Percentiles rank a stretch among this genome's conserved stretches.
These are phyloP conservation scores for Enteromius mattozi DNA, from an alignment of 2,797 vertebrate genomes.

Conservation along the genomic window DNA sequence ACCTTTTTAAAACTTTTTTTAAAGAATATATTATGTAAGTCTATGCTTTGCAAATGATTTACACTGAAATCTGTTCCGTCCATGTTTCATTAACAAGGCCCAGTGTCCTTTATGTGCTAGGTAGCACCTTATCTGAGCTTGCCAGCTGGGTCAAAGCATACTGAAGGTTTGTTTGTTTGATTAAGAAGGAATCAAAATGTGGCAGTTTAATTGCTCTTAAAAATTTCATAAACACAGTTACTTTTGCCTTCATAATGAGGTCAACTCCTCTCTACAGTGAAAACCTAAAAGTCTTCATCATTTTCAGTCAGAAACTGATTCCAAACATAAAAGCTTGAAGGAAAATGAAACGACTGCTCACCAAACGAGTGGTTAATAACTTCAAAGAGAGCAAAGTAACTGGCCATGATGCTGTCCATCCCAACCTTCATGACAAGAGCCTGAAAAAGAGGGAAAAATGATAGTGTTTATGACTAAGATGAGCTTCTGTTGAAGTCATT, in stretches of 20 bases:
- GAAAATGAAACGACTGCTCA: slow-evolving; percentile 71
- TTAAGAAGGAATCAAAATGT: not conserved
- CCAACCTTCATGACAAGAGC: slow-evolving; percentile 90
- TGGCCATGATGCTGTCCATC: slow-evolving; percentile 92
- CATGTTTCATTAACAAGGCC: not conserved
- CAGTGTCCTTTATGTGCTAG: not conserved
- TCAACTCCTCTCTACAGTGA: not conserved
- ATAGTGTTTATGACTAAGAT: slow-evolving; percentile 6
- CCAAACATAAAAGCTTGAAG: not conserved
- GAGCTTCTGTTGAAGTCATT: not conserved
- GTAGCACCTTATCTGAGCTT: slow-evolving; percentile 12
- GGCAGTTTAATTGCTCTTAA: slow-evolving; percentile 1
- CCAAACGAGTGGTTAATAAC: slow-evolving; percentile 97
- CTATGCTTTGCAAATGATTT: not conserved
- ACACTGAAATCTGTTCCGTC: not conserved
- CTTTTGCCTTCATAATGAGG: slow-evolving; percentile 25
- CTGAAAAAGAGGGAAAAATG: slow-evolving; percentile 68
- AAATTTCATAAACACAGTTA: not conserved
- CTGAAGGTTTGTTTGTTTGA: not conserved
- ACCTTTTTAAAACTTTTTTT: not conserved
- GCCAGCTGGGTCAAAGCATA: slow-evolving; percentile 12
- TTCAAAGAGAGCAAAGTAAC: slow-evolving; percentile 97
- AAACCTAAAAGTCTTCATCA: not conserved
- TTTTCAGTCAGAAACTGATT: not conserved
- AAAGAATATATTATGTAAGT: not conserved